Percentiles rank a stretch among this genome's conserved stretches.
phyloP scores from a whole-genome alignment of 1,140 invertebrate genomes.

The Drosophila ercepeae region DNA sequence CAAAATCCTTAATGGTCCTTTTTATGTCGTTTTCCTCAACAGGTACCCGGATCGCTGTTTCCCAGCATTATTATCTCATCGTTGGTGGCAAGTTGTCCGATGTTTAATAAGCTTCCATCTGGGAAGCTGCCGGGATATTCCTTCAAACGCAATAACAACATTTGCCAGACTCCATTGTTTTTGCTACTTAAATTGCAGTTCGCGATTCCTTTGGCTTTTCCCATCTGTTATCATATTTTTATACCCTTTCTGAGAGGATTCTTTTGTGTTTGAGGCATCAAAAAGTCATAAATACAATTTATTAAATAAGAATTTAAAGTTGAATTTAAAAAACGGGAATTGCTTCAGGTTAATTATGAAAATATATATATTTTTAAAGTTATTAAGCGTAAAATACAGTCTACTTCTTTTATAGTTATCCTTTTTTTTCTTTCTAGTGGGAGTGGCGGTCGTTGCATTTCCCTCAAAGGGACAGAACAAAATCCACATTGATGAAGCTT shows the following conservation, averaged over 20 bases:
- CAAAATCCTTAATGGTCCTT: neutral
- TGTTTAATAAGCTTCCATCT: conserved; percentile 36
- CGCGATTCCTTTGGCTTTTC: neutral
- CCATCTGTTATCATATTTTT: neutral
- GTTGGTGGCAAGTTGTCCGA: conserved; percentile 3
- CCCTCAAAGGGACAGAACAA: conserved; percentile 46
- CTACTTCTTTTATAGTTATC: neutral
- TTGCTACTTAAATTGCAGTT: conserved; percentile 55
- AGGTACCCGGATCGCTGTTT: neutral
- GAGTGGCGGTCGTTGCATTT: neutral
- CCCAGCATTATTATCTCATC: neutral
- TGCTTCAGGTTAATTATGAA: too few species aligned
- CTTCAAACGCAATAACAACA: conserved; percentile 50
- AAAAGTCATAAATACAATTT: too few species aligned
- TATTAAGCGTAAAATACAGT: conserved; percentile 25
- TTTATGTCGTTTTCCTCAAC: neutral
- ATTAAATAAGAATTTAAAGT: too few species aligned
- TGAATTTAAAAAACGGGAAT: too few species aligned
- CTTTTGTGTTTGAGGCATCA: neutral
- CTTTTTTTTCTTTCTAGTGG: conserved; percentile 6
- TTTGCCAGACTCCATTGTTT: conserved; percentile 33
- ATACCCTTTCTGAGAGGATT: conserved; percentile 27
- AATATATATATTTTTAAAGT: neutral
- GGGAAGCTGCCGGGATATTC: conserved; percentile 21
- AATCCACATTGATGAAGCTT: conserved; percentile 58